Evolutionary conservation across 2,797 vertebrate species (phyloP).

Genomic region (Selene dorsalis): DNA sequence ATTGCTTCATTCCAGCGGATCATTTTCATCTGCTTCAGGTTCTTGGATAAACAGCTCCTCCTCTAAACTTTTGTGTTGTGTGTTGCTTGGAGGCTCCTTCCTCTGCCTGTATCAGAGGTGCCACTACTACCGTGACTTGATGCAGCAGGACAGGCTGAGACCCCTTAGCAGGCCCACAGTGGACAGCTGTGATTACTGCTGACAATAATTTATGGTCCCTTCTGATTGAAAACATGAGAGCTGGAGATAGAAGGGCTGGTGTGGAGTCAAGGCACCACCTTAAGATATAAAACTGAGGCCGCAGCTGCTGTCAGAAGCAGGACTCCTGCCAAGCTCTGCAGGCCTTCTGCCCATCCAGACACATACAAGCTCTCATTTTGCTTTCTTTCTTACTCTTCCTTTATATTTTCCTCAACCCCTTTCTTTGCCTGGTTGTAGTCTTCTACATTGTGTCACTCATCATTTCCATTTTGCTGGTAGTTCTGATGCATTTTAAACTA

Average conservation of each 20-base stretch:
- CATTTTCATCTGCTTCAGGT: constrained; percentile 68
- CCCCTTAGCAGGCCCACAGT: constrained; percentile 75
- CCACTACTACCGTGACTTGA: constrained; percentile 75
- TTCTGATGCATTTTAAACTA: constrained; percentile 18
- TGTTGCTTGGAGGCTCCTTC: constrained; percentile 62
- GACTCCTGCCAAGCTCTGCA: constrained; percentile 77
- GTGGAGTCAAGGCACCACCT: constrained; percentile 80
- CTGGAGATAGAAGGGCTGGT: constrained; percentile 73
- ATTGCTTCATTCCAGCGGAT: constrained; percentile 48
- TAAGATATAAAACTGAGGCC: constrained; percentile 83
- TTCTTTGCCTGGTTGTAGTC: constrained; percentile 37
- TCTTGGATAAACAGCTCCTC: constrained; percentile 59
- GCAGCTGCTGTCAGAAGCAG: constrained; percentile 80
- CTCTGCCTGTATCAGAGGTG: constrained; percentile 68
- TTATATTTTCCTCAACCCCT: constrained; percentile 49
- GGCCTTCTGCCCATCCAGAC: constrained; percentile 77
- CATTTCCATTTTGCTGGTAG: neutral
- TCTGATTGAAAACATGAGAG: constrained; percentile 83
- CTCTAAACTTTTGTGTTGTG: constrained; percentile 63
- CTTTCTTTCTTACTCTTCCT: constrained; percentile 36
- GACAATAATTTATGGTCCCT: constrained; percentile 84
- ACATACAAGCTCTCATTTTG: constrained; percentile 61
- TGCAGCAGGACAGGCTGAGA: constrained; percentile 76
- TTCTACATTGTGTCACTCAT: constrained; percentile 25
- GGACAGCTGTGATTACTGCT: constrained; percentile 83